These are phyloP conservation scores for Oostethus manadensis DNA, from an alignment of 2,113 vertebrate genomes.

Conservation along the genomic window DNA sequence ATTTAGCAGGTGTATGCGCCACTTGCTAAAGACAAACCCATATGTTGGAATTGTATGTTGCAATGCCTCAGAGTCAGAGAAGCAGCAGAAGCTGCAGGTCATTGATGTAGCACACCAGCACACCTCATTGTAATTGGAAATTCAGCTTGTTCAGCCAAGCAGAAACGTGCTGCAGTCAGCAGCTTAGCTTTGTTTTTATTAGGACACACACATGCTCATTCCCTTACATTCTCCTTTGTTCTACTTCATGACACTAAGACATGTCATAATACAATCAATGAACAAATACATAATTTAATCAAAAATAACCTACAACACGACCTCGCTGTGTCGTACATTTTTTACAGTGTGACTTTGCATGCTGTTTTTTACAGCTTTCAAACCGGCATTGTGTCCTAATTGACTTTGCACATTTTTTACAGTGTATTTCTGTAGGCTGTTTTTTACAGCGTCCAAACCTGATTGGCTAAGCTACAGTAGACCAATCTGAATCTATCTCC, in stretches of 20 bases:
- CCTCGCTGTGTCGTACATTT: no score
- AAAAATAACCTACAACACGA: no score
- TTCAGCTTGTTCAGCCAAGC: slow-evolving; percentile 63
- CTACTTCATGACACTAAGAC: slow-evolving; percentile 24
- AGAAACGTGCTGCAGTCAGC: slow-evolving; percentile 68
- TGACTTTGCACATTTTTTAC: no score
- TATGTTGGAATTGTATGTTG: slow-evolving; percentile 14
- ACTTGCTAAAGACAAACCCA: slow-evolving; percentile 2
- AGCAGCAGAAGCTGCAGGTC: slow-evolving; percentile 41
- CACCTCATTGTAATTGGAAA: slow-evolving; percentile 62
- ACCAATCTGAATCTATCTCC: no score
- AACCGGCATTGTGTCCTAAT: no score
- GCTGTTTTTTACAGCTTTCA: no score
- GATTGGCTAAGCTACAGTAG: no score
- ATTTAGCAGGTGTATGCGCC: slow-evolving; percentile 19
- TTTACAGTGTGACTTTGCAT: no score
- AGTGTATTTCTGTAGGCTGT: no score
- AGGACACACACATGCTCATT: slow-evolving; percentile 36
- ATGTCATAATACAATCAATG: slow-evolving; percentile 7
- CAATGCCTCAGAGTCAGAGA: slow-evolving; percentile 19
- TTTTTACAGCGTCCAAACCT: no score
- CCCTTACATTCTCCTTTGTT: slow-evolving; percentile 29
- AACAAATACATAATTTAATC: no score
- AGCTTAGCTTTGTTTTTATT: slow-evolving; percentile 66
- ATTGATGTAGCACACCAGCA: slow-evolving; percentile 36